Percentiles rank a stretch among this genome's conserved stretches.
These are phyloP conservation scores for Amniataba percoides DNA, from an alignment of 2,797 vertebrate genomes.

Conservation along the genomic window DNA sequence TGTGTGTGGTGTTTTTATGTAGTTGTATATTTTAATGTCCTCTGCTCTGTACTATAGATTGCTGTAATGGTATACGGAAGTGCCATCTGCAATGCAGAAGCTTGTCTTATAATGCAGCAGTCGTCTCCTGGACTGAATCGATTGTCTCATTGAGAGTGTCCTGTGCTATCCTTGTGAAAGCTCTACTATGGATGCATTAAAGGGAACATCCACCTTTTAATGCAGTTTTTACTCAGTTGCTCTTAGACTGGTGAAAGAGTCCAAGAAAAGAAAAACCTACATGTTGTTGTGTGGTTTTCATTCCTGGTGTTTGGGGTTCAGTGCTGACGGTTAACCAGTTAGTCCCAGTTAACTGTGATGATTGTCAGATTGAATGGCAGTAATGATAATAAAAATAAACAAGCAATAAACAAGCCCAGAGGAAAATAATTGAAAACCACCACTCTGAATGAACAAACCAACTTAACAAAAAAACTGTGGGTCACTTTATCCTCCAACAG, in stretches of 20 bases:
- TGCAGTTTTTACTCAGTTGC: conserved; percentile 22
- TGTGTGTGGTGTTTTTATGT: not conserved
- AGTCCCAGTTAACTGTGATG: not conserved
- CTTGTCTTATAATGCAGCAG: conserved; percentile 75
- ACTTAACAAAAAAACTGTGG: not conserved
- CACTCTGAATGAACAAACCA: not conserved
- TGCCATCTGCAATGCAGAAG: conserved; percentile 81
- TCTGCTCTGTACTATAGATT: conserved; percentile 56
- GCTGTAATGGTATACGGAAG: conserved; percentile 67
- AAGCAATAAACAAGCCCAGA: not conserved
- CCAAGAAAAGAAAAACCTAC: not conserved
- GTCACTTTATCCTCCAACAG: not conserved
- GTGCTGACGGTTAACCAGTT: conserved; percentile 4
- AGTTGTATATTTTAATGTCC: conserved; percentile 33
- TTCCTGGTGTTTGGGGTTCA: conserved; percentile 13
- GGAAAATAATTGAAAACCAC: not conserved
- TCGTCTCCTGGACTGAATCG: conserved; percentile 70
- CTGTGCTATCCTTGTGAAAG: conserved; percentile 60
- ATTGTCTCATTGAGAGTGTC: conserved; percentile 72
- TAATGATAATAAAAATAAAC: not conserved
- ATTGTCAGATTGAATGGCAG: conserved; percentile 7
- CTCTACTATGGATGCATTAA: conserved; percentile 58
- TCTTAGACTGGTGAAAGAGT: conserved; percentile 22
- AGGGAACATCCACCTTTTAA: conserved; percentile 29
- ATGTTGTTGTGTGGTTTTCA: not conserved